Percentiles rank a stretch among this genome's conserved stretches.
Evolutionary conservation across 2,113 vertebrate species (phyloP).

Genomic region (Myodes glareolus): DNA sequence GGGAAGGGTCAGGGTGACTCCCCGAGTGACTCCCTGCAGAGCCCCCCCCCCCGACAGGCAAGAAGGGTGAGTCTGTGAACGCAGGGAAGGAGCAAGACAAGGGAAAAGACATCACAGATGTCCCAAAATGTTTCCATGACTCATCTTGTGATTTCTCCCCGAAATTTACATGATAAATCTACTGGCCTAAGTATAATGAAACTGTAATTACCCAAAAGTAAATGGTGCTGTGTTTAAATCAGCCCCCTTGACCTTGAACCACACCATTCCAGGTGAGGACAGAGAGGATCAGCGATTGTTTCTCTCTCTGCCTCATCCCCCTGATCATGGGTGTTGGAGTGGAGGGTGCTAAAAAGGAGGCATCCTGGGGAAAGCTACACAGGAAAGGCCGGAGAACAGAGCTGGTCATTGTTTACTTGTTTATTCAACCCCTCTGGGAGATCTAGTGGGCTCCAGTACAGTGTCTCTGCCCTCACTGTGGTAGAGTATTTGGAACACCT

Average conservation of each 20-base stretch:
- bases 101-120: constrained; percentile 68
- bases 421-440: neutral
- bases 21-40: neutral
- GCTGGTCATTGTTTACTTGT: constrained; percentile 7
- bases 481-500: neutral
- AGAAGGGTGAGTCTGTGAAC: constrained; percentile 61
- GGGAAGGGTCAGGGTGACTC: neutral
- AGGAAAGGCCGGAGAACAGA: neutral
- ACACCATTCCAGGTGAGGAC: neutral
- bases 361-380: neutral
- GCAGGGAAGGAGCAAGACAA: constrained; percentile 66
- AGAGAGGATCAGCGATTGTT: neutral
- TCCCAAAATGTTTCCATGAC: constrained; percentile 76
- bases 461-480: neutral
- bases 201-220: constrained; percentile 44
- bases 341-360: neutral
- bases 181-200: constrained; percentile 67
- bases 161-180: constrained; percentile 71
- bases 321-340: neutral
- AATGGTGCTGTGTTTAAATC: constrained; percentile 32
- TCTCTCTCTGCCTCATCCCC: neutral
- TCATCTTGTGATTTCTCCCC: constrained; percentile 70
- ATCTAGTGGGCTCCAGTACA: neutral
- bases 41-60: constrained; percentile 49
- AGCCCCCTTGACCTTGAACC: neutral